These are phyloP conservation scores for Lycaena phlaeas DNA, from an alignment of 2,888 invertebrate genomes.

Conservation along the genomic window DNA sequence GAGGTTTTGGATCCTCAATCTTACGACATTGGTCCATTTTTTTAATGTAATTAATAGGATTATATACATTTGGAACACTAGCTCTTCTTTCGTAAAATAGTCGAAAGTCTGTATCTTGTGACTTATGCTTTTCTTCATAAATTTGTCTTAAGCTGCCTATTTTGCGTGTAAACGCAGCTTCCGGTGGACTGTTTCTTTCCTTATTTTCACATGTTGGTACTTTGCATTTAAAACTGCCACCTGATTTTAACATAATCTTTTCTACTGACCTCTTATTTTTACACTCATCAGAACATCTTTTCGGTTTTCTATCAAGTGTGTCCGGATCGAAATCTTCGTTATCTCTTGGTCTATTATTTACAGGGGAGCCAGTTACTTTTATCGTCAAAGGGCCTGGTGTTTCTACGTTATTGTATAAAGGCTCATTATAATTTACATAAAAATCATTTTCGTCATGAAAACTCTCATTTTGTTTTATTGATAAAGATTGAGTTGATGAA, in stretches of 20 bases:
- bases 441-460: slow-evolving; percentile 76
- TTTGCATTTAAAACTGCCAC: slow-evolving; percentile 80
- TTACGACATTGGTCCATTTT: slow-evolving; percentile 42
- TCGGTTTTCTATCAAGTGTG: slow-evolving; percentile 85
- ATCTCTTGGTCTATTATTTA: slow-evolving; percentile 77
- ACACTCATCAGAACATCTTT: slow-evolving; percentile 18
- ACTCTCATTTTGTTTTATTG: slow-evolving; percentile 1
- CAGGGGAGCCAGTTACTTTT: slow-evolving; percentile 82
- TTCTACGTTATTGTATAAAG: slow-evolving; percentile 62
- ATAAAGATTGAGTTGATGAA: neutral
- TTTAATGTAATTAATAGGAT: slow-evolving; percentile 42
- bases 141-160: slow-evolving; percentile 85
- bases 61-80: slow-evolving; percentile 43
- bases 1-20: slow-evolving; percentile 47
- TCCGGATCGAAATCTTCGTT: slow-evolving; percentile 88
- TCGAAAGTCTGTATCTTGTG: slow-evolving; percentile 33
- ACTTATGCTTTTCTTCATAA: slow-evolving; percentile 80
- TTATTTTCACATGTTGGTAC: slow-evolving; percentile 38
- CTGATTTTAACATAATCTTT: slow-evolving; percentile 75
- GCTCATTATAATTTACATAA: slow-evolving; percentile 75
- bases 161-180: slow-evolving; percentile 65
- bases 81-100: slow-evolving; percentile 48
- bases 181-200: slow-evolving; percentile 33
- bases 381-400: slow-evolving; percentile 87
- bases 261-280: slow-evolving; percentile 31